Evolutionary conservation across 1,140 invertebrate genomes (phyloP), one percentile per base, ranked within the genome.

Genomic region (Chrysomallon squamiferum): DNA sequence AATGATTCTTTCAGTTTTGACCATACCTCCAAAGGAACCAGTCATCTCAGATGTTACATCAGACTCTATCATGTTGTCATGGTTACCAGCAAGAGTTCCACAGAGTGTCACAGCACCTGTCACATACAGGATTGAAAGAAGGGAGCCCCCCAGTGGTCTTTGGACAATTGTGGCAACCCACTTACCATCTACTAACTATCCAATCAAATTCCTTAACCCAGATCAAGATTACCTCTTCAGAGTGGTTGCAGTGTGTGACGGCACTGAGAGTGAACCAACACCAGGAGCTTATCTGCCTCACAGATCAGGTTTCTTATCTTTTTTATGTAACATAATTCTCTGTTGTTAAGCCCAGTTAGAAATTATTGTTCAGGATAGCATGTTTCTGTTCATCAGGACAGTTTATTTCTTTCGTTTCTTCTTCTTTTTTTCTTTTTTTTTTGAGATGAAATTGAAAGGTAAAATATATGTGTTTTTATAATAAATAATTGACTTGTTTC

Each of bases 131-230:
- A 61, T 81, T 11, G 79, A 78, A 63, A 63, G 74, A 50, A 69
- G 73, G 50, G 75, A 79, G n/a, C 74, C 77, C 15, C 77, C 79
- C 6, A 74, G 72, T 54, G 65, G 69, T n/a, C n/a, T 58, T 20
- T 82, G 80, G 80, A 50, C 30, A n/a, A 54, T 66, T 13, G 41
- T 82, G 7, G 68, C 72, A 13, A 50, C 66, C 9, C 58, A 70
- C 15, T 49, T 80, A 29, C 57, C 65, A 20, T 11, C 47, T 35
- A 67, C 69, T 4, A 67, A 59, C n/a, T 72, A 72, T 67, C 69
- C 60, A 13, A 62, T 83, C 18, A 73, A 72, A 20, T 80, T 77
- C 80, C 87, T 97, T 0, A 93, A 95, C 75, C 77, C 82, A 22
- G 81, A 84, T 63, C 59, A 72, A 29, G 82, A 84, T 38, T 83